Base-by-base conservation (phyloP, 2,888 invertebrate species). In the Hipparchia sbordonii region DNA sequence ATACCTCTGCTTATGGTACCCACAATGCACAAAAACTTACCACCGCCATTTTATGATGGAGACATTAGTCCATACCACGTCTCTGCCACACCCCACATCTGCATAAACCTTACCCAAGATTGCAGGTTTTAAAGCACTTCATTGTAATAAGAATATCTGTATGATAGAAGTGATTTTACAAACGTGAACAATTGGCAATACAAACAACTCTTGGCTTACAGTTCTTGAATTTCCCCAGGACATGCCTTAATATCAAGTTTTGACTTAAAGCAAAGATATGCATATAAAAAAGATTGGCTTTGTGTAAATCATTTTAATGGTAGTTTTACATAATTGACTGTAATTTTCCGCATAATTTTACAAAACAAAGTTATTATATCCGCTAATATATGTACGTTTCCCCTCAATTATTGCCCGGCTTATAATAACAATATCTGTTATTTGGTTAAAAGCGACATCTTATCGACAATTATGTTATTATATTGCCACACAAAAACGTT, bases 401-500 rank as follows among this genome's bases (percentile, higher is more conserved):
- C 13, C n/a, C n/a, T 46, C 46, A 6, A 62, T 62, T 51, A 63
- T 23, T 10, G 10, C 46, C 48, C n/a, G 13, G 48, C 46, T 48
- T 23, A 48, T 48, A 51, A 54, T 7, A 66, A 66, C 45, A 54
- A 54, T 39, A n/a, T 66, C 52, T 33, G 2, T 54, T 54, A 54
- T 48, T 48, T 6, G 6, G 48, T 48, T 48, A 8, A n/a, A 54
- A 66, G 65, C 52, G 10, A 66, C 39, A 52, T 57, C 46, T 48
- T 10, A 23, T 48, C 10, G 13, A 6, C 48, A 39, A 48, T 48
- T 33, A 60, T 39, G 0, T 59, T 45, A 48, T 33, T 60, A 67
- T 23, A 68, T 48, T 68, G n/a, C 9, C 12, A 13, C 12, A 67
- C 65, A 56, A 68, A 59, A 60, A 46, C 48, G 48, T 67, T 67